Evolutionary conservation across 2,113 vertebrate genomes (phyloP), one percentile per base, ranked within the genome.

Genomic region (Blennius ocellaris): DNA sequence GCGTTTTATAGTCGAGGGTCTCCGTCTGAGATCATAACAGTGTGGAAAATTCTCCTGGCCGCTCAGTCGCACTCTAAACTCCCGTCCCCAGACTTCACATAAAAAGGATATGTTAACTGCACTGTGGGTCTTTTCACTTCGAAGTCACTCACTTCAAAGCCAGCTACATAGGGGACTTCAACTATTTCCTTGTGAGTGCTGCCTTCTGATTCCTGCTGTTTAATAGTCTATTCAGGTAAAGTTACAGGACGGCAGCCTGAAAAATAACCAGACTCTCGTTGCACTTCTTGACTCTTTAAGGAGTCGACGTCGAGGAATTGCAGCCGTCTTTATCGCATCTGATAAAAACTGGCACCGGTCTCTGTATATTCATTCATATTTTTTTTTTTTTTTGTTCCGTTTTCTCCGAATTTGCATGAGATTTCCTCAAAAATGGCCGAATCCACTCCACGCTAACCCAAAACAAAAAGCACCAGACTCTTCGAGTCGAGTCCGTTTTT

Each of bases 81-180:
- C 72, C 48, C 11, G 17, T 71, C 58, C 76, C 63, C 71, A 61
- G 54, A 54, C 64, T 71, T 68, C 76, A 78, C 62, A 84, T 84
- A 72, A 76, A 76, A 85, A 56, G 73, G n/a, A 78, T 65, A 72
- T 78, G 72, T 83, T 81, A 55, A 72, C 76, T 43, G 49, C 55
- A 53, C 59, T 81, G 64, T 59, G 37, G 21, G 21, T 30, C 21
- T 63, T 64, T 52, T 55, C 66, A 49, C 50, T 93, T 53, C 6
- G 93, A 17, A 94, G 92, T 93, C 92, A 87, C 91, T 93, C 91
- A 91, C 93, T 94, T 94, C 93, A 92, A 69, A 88, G 84, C 43
- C 69, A 87, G 43, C 93, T 90, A 63, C 30, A 30, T 40, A 40
- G 8, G 14, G 12, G 45, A 65, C 3, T 51, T 66, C 12, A 1